Conservation (phyloP, 2,113 vertebrate genomes). For the Petrocephalus zakoni region DNA sequence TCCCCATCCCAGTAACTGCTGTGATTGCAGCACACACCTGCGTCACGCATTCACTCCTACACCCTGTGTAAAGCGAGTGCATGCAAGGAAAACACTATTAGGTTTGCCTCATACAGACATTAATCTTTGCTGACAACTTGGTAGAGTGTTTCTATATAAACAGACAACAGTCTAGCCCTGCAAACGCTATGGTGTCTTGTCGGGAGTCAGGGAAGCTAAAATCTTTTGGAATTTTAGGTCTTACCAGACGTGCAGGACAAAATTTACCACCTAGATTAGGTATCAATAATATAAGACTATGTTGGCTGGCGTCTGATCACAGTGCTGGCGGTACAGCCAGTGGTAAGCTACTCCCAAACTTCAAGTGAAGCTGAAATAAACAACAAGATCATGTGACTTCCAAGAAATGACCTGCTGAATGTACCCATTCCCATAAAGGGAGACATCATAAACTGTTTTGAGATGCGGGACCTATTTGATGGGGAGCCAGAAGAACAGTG, state of each 20-base stretch:
- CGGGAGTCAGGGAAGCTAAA: neutral
- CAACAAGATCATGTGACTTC: neutral
- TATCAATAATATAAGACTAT: neutral
- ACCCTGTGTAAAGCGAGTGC: neutral
- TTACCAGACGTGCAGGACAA: neutral
- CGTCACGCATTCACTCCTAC: neutral
- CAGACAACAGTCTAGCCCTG: neutral
- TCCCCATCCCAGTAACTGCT: neutral
- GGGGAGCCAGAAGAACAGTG: neutral
- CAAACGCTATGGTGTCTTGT: neutral
- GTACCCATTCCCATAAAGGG: neutral
- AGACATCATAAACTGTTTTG: neutral
- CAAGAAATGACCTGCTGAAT: neutral
- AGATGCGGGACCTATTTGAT: neutral
- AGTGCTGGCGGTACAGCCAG: neutral
- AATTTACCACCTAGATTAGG: neutral
- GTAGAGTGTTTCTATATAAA: neutral
- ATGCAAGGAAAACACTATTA: neutral
- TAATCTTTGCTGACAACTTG: neutral
- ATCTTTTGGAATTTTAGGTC: neutral
- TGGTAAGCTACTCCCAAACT: neutral
- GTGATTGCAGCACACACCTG: neutral
- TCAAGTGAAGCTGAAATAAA: neutral
- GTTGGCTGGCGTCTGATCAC: neutral
- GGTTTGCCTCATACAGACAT: neutral